Percentiles rank a stretch among this genome's conserved stretches.
Conservation (phyloP, 2,797 vertebrate genomes). For the Mormyrops attenuatus region DNA sequence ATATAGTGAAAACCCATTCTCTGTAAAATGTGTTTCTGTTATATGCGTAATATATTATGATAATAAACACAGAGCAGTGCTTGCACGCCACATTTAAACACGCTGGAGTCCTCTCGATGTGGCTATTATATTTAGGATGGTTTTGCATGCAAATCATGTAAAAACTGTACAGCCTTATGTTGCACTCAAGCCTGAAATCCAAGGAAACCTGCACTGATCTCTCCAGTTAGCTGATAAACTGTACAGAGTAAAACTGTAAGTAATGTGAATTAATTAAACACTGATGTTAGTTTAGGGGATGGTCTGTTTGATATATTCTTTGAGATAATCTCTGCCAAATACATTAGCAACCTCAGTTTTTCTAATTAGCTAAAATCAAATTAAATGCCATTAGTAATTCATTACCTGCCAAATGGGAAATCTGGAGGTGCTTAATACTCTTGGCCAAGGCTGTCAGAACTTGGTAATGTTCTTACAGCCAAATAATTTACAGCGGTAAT, state of each 20-base stretch:
- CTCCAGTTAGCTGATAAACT: not conserved
- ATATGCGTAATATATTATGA: not conserved
- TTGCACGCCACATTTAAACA: not conserved
- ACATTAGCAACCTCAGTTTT: conserved; percentile 6
- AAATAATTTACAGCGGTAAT: not conserved
- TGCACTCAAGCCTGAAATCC: not conserved
- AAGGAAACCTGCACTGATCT: not conserved
- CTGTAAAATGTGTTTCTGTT: not conserved
- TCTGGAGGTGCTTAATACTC: conserved; percentile 1
- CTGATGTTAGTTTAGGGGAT: not conserved
- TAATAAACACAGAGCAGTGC: not conserved
- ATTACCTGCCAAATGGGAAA: conserved; percentile 10
- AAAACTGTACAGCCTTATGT: not conserved
- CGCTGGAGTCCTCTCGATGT: not conserved
- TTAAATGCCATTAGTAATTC: conserved; percentile 9
- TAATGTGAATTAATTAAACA: conserved; percentile 3
- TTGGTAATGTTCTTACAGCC: conserved; percentile 7
- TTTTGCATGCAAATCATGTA: not conserved
- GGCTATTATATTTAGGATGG: not conserved
- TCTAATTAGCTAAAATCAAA: conserved; percentile 2
- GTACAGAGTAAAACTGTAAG: not conserved
- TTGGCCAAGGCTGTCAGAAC: not conserved
- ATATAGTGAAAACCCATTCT: not conserved
- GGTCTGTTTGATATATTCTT: not conserved
- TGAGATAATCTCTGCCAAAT: not conserved